A percentile compares a stretch with the other conserved stretches of the same genome.
phyloP scores from a whole-genome alignment of 2,113 vertebrate species.

The Myotis lucifugus region DNA sequence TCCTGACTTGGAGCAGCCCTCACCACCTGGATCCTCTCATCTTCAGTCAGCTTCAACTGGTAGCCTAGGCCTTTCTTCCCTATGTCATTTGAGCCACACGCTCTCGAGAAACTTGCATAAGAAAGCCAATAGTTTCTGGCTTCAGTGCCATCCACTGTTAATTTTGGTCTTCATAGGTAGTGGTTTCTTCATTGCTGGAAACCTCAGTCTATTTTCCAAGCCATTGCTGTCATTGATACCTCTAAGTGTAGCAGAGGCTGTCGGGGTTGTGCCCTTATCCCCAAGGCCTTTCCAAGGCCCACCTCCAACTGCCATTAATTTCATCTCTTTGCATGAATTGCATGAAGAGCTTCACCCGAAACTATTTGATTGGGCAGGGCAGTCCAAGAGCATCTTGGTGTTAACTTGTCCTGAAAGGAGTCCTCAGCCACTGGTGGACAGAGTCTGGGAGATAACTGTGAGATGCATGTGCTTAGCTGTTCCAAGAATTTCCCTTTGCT shows the following conservation, averaged over 20 bases:
- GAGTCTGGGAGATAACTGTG: not conserved
- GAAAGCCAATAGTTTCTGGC: not conserved
- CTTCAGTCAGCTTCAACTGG: not conserved
- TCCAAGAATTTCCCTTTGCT: not conserved
- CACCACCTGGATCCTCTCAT: not conserved
- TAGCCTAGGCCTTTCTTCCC: no score
- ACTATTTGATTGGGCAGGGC: not conserved
- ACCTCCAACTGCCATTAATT: not conserved
- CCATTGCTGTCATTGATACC: no score
- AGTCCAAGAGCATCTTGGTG: not conserved
- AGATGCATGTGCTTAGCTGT: not conserved
- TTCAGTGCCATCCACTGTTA: not conserved
- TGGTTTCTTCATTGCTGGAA: not conserved
- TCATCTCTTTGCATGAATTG: not conserved
- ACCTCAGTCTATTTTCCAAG: no score
- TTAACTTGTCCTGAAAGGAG: not conserved
- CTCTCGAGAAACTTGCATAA: not conserved
- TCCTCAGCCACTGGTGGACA: not conserved
- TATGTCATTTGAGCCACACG: rapidly evolving
- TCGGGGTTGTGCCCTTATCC: not conserved
- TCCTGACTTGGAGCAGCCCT: not conserved
- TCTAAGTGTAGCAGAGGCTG: no score
- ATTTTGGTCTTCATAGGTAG: not conserved
- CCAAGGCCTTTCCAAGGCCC: not conserved
- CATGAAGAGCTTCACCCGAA: not conserved